Base-by-base conservation (phyloP, 2,797 vertebrate genomes). In the Pogoniulus pusillus region DNA sequence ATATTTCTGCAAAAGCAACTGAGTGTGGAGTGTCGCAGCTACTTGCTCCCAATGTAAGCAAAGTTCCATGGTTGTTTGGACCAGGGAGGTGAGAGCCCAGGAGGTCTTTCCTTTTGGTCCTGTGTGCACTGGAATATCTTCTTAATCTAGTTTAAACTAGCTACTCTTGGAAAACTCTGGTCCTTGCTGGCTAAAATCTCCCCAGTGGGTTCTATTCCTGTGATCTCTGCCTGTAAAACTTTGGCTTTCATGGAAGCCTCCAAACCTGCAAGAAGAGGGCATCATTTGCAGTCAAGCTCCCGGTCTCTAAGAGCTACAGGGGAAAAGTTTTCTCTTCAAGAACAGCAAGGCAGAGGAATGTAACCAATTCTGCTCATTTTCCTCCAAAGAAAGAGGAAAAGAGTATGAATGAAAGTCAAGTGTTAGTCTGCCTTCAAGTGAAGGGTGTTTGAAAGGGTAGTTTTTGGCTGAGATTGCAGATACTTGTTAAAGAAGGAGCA, bases 391-490 rank as follows among this genome's bases (percentile, higher is more conserved):
- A 51, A 7, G 58, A 39, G 19, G 34, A 47, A 76, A 66, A 76
- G 8, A 16, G 8, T 10, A 5, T 58, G 71, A 88, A 29, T 9
- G 14, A 24, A 41, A 47, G n/a, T 0, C 32, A 71, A 59, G 23
- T 53, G 35, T 70, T 79, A 37, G 53, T 75, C 47, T 37, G 24
- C 3, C 2, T 51, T 32, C 72, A 57, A 39, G 26, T 11, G 55
- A 59, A 82, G n/a, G 22, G 65, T 47, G 45, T 5, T 70, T 54
- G 26, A 73, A 64, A 70, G 39, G 26, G 29, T 83, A 23, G 35
- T 58, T 90, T 84, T 85, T 77, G 92, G 65, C 62, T 65, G 78
- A 86, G 51, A 9, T 16, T 77, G 82, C 72, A 91, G 91, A 92
- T 78, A 70, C 0, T 22, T 66, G 37, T 86, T 62, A 34, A 65